Evolutionary conservation across 1,140 invertebrate genomes (phyloP), one percentile per base, ranked within the genome.

Genomic region (Ericerus pela): DNA sequence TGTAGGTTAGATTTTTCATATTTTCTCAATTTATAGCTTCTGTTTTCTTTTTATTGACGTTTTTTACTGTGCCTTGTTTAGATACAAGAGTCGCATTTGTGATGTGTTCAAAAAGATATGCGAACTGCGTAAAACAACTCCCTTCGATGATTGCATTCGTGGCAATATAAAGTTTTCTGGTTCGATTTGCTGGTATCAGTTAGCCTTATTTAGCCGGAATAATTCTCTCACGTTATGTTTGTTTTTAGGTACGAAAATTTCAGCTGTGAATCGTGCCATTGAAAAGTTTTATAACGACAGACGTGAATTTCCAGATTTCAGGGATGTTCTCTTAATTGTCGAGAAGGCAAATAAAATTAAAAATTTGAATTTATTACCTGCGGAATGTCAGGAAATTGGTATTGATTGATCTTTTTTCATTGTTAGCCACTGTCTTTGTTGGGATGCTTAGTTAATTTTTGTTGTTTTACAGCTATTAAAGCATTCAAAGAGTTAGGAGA

Each of bases 231-330:
- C n/a, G 20, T 38, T 4, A 38, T n/a, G 36, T 33, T 29, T 16
- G 20, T 51, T 24, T n/a, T 24, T 53, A 53, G 51, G 51, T 30
- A 53, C 51, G 5, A 29, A 53, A 2, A n/a, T 30, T 53, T 16
- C 30, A 5, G 51, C 5, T 12, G 30, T 53, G 2, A 22, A 53
- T 18, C 20, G 16, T 14, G 51, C 51, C 2, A 53, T 53, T 6
- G 51, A 53, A 53, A 53, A 53, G 30, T 53, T 53, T 31, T 53
- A 53, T 20, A 53, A 53, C 51, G 30, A 31, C 11, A 11, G 6
- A 29, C 11, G 27, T 12, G 51, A 53, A 29, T 53, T 53, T 29
- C 51, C 51, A 14, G 30, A 53, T 20, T 53, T 24, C 18, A 6
- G 14, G 2, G 27, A 53, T 53, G 30, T 53, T 29, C 10, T 53